phyloP scores from a whole-genome alignment of 2,888 invertebrate species.

The Cetonia aurata region DNA sequence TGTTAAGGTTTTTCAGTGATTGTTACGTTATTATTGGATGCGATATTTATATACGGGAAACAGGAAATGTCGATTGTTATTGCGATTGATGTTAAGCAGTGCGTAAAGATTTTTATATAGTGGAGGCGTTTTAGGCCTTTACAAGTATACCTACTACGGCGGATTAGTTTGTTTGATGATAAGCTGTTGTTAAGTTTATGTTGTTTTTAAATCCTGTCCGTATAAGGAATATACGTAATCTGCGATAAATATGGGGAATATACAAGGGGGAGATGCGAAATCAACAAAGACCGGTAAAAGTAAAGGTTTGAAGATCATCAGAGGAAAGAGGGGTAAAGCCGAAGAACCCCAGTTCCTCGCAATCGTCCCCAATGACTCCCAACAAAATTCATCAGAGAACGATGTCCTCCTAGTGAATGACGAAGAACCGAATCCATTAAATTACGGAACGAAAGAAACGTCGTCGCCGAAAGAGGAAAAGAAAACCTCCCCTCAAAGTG shows the following conservation, averaged over 20 bases:
- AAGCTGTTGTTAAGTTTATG: conserved; percentile 32
- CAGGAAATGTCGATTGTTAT: conserved; percentile 37
- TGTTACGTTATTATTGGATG: conserved; percentile 27
- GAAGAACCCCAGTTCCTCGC: conserved; percentile 60
- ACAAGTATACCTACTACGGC: conserved; percentile 9
- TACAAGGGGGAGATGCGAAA: conserved; percentile 69
- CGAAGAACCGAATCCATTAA: conserved; percentile 39
- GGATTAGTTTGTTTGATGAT: conserved; percentile 30
- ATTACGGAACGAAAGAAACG: conserved; percentile 42
- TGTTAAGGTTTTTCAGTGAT: conserved; percentile 29
- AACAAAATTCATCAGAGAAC: conserved; percentile 18
- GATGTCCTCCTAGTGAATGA: conserved; percentile 27
- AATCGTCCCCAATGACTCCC: conserved; percentile 57
- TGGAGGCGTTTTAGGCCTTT: conserved; percentile 13
- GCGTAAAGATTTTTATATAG: conserved; percentile 32
- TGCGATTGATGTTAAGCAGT: conserved; percentile 35
- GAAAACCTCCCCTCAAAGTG: conserved; percentile 67
- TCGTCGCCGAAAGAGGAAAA: conserved; percentile 48
- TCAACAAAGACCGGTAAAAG: conserved; percentile 69
- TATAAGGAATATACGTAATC: conserved; percentile 2
- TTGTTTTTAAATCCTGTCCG: conserved; percentile 9
- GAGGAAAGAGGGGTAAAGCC: conserved; percentile 63
- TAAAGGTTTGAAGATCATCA: conserved; percentile 70
- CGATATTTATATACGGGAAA: conserved; percentile 28
- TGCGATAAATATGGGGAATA: conserved; percentile 68